Evolutionary conservation across 2,113 vertebrate species (phyloP).

Genomic region (Myrmophylax atrothorax): DNA sequence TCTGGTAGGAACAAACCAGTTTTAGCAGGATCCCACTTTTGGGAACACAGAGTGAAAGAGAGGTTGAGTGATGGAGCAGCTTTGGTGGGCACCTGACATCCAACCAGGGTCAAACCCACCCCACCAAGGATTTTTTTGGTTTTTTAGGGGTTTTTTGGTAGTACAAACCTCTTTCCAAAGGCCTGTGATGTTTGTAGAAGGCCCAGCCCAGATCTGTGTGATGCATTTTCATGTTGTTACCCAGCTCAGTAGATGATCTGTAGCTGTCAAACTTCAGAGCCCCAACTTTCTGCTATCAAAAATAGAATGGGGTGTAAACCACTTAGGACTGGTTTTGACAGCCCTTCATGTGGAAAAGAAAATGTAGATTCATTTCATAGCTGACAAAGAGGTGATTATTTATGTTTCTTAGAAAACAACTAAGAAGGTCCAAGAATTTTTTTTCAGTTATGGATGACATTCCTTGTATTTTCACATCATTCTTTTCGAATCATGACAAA

Average conservation of each 20-base stretch:
- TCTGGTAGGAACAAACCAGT: neutral
- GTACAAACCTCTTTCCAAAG: neutral
- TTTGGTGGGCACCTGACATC: neutral
- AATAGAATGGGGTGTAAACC: conserved; percentile 10
- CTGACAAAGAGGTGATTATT: conserved; percentile 58
- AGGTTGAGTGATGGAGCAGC: neutral
- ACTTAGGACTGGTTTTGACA: neutral
- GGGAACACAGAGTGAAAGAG: neutral
- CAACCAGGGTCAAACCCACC: neutral
- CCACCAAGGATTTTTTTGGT: no score
- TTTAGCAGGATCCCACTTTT: neutral
- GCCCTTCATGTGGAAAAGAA: conserved; percentile 8
- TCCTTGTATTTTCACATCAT: neutral
- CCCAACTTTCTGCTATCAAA: conserved; percentile 32
- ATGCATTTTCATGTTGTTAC: neutral
- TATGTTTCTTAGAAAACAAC: conserved; percentile 47
- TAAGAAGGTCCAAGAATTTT: conserved; percentile 43
- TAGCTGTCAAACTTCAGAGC: neutral
- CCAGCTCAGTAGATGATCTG: neutral
- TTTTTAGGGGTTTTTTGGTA: neutral
- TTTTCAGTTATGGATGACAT: conserved; percentile 23
- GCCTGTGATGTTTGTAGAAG: neutral
- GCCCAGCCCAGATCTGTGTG: neutral
- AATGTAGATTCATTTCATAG: conserved; percentile 18
- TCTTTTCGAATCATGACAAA: conserved; percentile 50